A percentile compares a stretch with the other conserved stretches of the same genome.
These are phyloP conservation scores for Limnodromus scolopaceus DNA, from an alignment of 2,797 vertebrate species.

Conservation along the genomic window DNA sequence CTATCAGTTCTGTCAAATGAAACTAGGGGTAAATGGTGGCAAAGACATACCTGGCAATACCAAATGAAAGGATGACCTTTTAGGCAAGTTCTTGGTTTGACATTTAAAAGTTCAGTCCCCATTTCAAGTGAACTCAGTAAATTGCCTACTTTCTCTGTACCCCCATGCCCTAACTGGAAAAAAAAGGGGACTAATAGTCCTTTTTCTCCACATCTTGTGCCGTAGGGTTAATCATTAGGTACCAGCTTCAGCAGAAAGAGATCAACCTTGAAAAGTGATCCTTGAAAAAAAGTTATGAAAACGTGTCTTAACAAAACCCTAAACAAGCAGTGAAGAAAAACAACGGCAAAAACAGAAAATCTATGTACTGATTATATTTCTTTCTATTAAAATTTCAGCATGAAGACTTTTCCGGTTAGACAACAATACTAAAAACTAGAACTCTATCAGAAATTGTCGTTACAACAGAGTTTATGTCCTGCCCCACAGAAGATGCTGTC, in stretches of 20 bases:
- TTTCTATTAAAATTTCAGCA: neutral
- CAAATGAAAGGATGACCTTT: slow-evolving; percentile 31
- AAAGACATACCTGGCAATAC: neutral
- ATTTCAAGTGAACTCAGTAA: neutral
- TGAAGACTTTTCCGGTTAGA: neutral
- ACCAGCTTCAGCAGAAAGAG: neutral
- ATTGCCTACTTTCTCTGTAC: neutral
- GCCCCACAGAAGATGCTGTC: neutral
- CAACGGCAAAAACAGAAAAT: neutral
- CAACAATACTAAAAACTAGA: neutral
- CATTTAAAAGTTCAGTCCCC: slow-evolving; percentile 32
- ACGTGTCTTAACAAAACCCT: neutral
- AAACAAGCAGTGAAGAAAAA: neutral
- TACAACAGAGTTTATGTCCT: neutral
- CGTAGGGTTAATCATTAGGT: neutral
- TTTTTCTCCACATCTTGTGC: neutral
- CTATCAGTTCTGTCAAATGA: neutral
- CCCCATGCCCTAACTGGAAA: neutral
- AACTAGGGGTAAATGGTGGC: neutral
- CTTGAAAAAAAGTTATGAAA: neutral
- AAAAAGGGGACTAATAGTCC: neutral
- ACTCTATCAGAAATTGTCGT: neutral
- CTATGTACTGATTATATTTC: neutral
- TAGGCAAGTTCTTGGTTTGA: slow-evolving; percentile 21
- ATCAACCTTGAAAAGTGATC: neutral